Percentiles rank a stretch among this genome's conserved stretches.
Conservation (phyloP, 2,888 invertebrate genomes). For the Muschampia plurimacula region DNA sequence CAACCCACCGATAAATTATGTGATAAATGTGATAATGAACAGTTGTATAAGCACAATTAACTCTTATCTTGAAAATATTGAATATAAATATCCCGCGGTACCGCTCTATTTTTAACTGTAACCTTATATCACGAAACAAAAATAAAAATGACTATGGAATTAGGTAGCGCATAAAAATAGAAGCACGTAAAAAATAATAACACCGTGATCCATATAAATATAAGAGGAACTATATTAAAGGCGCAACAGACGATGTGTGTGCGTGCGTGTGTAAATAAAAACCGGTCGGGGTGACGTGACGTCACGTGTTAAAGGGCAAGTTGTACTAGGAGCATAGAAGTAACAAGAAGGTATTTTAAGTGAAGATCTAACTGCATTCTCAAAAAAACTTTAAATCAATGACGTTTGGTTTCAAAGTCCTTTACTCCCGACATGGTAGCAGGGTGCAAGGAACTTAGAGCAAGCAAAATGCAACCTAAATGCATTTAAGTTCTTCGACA, state of each 20-base stretch:
- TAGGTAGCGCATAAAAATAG: conserved; percentile 24
- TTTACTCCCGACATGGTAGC: not conserved
- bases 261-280: conserved; percentile 6
- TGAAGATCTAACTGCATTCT: not conserved
- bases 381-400: conserved; percentile 13
- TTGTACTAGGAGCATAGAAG: conserved; percentile 65
- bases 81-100: not conserved
- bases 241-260: conserved; percentile 32
- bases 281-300: conserved; percentile 56
- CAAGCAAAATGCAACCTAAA: conserved; percentile 26
- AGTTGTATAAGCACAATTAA: not conserved
- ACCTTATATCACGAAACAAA: conserved; percentile 13
- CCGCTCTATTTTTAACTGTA: conserved; percentile 35
- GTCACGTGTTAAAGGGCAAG: conserved; percentile 77
- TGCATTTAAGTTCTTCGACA: not conserved
- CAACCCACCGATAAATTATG: too few species aligned
- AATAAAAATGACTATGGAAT: conserved; percentile 28
- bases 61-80: not conserved
- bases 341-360: conserved; percentile 47
- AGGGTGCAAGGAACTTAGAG: not conserved
- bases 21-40: not conserved
- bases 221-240: conserved; percentile 8
- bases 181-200: conserved; percentile 24
- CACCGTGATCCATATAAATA: not conserved
- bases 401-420: conserved; percentile 19